These are phyloP conservation scores for Phocoena sinus DNA, from an alignment of 2,113 vertebrate species.

Conservation along the genomic window DNA sequence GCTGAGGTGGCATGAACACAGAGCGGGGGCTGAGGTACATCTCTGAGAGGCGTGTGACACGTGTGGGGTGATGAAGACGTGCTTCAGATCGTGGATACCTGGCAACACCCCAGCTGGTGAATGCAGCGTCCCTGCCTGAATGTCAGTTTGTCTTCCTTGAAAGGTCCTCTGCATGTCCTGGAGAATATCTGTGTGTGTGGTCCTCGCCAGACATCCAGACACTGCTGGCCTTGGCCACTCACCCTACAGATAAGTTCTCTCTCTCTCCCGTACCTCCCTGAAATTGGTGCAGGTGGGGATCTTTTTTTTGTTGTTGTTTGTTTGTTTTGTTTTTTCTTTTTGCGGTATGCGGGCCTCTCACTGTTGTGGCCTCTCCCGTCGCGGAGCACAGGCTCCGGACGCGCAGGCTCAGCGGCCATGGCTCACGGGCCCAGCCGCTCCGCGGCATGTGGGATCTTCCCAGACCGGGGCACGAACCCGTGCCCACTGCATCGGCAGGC, in stretches of 20 bases:
- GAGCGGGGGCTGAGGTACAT: background rate
- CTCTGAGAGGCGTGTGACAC: background rate
- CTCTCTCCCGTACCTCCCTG: background rate
- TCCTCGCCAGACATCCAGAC: background rate
- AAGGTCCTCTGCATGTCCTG: background rate
- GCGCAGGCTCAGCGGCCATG: too few species aligned
- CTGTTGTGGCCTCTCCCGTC: too few species aligned
- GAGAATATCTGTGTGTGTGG: too few species aligned
- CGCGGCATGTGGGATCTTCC: too few species aligned
- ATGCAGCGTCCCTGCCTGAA: background rate
- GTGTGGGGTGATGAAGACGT: background rate
- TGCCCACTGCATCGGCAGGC: too few species aligned
- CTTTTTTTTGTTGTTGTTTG: too few species aligned
- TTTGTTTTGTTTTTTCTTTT: background rate
- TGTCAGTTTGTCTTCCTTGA: background rate
- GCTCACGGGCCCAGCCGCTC: too few species aligned
- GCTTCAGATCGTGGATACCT: background rate
- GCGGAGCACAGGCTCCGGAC: too few species aligned
- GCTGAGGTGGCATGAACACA: background rate
- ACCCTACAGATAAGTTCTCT: background rate
- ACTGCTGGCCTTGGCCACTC: background rate
- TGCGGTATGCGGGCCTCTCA: too few species aligned
- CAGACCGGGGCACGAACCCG: too few species aligned
- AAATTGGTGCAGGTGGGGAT: background rate
- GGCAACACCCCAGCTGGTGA: fast-evolving